These are phyloP conservation scores for Vespertilio murinus DNA, from an alignment of 2,797 vertebrate species.

Conservation along the genomic window DNA sequence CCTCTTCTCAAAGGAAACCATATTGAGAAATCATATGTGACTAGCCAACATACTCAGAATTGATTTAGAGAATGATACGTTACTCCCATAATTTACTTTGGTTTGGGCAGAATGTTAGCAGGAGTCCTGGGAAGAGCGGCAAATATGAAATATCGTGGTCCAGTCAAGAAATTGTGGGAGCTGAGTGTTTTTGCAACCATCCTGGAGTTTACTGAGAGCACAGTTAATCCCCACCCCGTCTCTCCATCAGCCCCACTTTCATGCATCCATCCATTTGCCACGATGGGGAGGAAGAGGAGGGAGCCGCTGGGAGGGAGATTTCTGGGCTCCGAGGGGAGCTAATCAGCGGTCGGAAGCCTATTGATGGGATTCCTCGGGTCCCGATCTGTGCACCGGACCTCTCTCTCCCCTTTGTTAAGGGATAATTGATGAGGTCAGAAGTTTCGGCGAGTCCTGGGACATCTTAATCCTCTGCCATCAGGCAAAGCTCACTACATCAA, in stretches of 20 bases:
- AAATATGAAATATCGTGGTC: background rate
- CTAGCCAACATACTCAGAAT: background rate
- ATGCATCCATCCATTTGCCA: background rate
- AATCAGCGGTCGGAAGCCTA: background rate
- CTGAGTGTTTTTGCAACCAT: background rate
- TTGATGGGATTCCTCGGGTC: constrained; percentile 27
- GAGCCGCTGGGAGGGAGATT: background rate
- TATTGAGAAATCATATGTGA: background rate
- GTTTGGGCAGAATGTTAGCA: background rate
- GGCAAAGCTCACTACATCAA: constrained; percentile 65
- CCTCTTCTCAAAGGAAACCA: background rate
- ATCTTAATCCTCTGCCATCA: constrained; percentile 75
- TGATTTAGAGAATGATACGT: background rate
- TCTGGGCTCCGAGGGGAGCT: background rate
- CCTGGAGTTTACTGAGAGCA: background rate
- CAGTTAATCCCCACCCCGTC: background rate
- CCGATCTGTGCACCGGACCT: constrained; percentile 20
- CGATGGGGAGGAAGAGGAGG: background rate
- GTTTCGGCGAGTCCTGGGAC: constrained; percentile 68
- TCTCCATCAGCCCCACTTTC: background rate
- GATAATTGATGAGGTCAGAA: constrained; percentile 70
- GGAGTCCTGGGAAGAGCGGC: background rate
- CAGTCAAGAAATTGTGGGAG: background rate
- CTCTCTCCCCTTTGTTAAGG: constrained; percentile 67
- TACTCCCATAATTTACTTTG: background rate